phyloP scores from a whole-genome alignment of 1,140 invertebrate genomes.

The Danaus melanippus region DNA sequence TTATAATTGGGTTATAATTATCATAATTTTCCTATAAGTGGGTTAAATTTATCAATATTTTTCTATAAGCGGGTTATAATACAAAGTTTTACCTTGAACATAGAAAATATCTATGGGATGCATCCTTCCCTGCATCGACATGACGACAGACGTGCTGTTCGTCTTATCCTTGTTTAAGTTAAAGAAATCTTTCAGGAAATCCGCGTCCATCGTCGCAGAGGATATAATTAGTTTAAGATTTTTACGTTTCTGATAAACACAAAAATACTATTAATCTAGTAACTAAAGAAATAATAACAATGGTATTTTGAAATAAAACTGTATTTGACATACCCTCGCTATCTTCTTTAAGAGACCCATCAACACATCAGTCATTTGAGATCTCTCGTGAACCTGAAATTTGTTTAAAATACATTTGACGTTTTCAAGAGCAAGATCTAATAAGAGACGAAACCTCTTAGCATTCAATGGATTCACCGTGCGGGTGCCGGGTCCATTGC shows the following conservation, averaged over 20 bases:
- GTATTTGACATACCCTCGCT: slow-evolving; percentile 73
- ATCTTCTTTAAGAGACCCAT: slow-evolving; percentile 97
- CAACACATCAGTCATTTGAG: slow-evolving; percentile 93
- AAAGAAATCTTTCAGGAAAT: slow-evolving; percentile 90
- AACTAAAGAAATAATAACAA: too few species aligned
- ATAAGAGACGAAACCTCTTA: too few species aligned
- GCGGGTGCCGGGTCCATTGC: too few species aligned
- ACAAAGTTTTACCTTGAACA: slow-evolving; percentile 72
- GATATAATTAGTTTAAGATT: slow-evolving; percentile 91
- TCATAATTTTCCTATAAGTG: too few species aligned
- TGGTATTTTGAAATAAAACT: too few species aligned
- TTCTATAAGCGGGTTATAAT: too few species aligned
- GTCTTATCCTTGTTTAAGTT: slow-evolving; percentile 76
- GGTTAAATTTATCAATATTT: too few species aligned
- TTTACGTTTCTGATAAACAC: slow-evolving; percentile 80
- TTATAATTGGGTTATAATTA: too few species aligned
- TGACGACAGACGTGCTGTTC: slow-evolving; percentile 83
- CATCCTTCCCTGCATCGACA: slow-evolving; percentile 91
- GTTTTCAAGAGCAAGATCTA: too few species aligned
- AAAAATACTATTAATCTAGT: background rate
- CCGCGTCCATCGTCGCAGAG: slow-evolving; percentile 96
- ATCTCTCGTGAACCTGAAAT: slow-evolving; percentile 89
- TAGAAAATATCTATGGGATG: slow-evolving; percentile 94
- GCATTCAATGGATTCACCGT: too few species aligned
- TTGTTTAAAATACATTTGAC: too few species aligned